Evolutionary conservation across 2,113 vertebrate genomes (phyloP), one percentile per base, ranked within the genome.

Genomic region (Condylura cristata): DNA sequence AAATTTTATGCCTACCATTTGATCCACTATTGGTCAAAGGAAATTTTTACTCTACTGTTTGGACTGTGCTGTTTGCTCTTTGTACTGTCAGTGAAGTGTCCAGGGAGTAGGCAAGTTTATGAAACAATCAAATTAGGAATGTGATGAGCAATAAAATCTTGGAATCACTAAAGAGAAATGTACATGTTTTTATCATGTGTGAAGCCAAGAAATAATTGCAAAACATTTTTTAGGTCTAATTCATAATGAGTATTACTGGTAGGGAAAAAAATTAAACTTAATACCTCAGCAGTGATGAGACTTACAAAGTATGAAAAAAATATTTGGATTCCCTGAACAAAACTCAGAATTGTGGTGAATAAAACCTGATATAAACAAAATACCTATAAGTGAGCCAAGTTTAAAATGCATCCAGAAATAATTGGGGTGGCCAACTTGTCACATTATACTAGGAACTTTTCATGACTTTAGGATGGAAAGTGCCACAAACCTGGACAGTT

Each of bases 131-230:
- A 26, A 39, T 78, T 66, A 92, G 39, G 51, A 60, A 60, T 44
- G 39, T 39, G 34, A 82, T 65, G 51, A 66, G 51, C 53, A 94
- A 53, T 65, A 89, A 89, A 89, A 89, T 79, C 26, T 30, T n/a
- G 46, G 41, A 74, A 30, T 79, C 4, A 17, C 26, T 61, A 22
- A 48, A 63, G 32, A 91, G 22, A 74, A 85, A 13, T 82, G 14
- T 20, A 46, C 18, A 20, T 34, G 30, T 16, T 61, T 68, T 28
- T 53, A 61, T 61, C 53, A 51, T 51, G 63, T n/a, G n/a, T 58
- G 13, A 72, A 65, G 60, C 87, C 60, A 90, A 90, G 32, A 83
- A 83, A 63, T 72, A 65, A 61, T 60, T 85, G 74, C 6, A 61
- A 83, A 58, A 72, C 8, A 4, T 68, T 86, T 61, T 87, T 24